phyloP scores from a whole-genome alignment of 2,888 invertebrate species.

The Trichogramma dendrolimi region DNA sequence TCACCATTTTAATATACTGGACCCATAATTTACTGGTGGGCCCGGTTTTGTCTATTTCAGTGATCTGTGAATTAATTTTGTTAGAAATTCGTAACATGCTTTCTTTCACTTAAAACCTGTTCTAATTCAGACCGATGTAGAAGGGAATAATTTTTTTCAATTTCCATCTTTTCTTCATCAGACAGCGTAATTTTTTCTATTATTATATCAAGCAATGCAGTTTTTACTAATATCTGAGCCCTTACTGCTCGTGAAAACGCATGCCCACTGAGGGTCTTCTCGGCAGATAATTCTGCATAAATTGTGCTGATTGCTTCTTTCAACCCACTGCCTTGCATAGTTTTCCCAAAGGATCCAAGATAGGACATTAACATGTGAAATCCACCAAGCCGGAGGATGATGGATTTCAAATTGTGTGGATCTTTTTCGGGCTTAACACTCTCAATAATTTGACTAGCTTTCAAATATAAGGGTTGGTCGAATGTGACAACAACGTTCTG shows the following conservation, averaged over 20 bases:
- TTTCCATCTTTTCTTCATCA: too few relatives aligned
- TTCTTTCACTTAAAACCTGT: too few relatives aligned
- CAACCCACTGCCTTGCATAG: constrained; percentile 32
- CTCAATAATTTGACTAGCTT: too few relatives aligned
- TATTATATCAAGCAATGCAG: constrained; percentile 25
- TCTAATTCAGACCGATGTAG: too few relatives aligned
- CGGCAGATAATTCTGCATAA: constrained; percentile 30
- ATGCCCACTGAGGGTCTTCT: constrained; percentile 29
- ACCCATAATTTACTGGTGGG: constrained; percentile 33
- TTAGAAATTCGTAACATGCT: too few relatives aligned
- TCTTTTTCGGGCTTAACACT: constrained; percentile 7
- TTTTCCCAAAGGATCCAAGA: constrained; percentile 30
- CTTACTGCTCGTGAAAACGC: constrained; percentile 28
- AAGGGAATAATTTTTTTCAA: too few relatives aligned
- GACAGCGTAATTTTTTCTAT: too few relatives aligned
- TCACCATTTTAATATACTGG: constrained; percentile 37
- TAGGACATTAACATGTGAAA: constrained; percentile 33
- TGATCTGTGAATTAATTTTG: too few relatives aligned
- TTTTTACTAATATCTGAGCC: constrained; percentile 29
- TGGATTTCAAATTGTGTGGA: constrained; percentile 17
- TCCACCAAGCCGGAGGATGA: constrained; percentile 34
- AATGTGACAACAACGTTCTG: too few relatives aligned
- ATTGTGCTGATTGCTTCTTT: constrained; percentile 27
- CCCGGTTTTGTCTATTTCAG: too few relatives aligned
- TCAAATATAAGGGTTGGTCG: too few relatives aligned